Conservation (phyloP, 2,797 vertebrate genomes). For the Oreonectes daqikongensis region DNA sequence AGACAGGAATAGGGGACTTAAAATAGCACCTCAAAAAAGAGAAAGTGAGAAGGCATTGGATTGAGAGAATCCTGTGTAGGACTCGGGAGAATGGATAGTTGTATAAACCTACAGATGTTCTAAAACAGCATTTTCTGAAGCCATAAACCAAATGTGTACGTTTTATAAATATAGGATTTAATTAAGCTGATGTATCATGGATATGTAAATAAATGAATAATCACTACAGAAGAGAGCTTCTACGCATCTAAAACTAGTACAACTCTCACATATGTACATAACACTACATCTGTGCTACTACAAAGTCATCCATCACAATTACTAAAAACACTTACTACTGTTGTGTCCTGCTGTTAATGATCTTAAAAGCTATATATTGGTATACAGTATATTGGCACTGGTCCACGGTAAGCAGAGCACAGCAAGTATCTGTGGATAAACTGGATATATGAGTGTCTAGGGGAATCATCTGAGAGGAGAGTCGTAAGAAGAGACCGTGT, state of each 20-base stretch:
- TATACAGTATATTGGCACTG: not conserved
- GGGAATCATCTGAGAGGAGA: slow-evolving; percentile 45
- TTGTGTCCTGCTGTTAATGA: no score
- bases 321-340: no score
- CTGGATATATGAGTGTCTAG: slow-evolving; percentile 31
- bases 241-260: not conserved
- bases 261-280: not conserved
- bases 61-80: not conserved
- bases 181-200: not conserved
- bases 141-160: not conserved
- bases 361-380: slow-evolving; percentile 20
- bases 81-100: slow-evolving; percentile 8
- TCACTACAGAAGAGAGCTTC: not conserved
- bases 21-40: slow-evolving; percentile 66
- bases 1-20: slow-evolving; percentile 72
- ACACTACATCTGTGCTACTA: no score
- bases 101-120: not conserved
- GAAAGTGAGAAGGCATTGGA: slow-evolving; percentile 42
- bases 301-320: no score
- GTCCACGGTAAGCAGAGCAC: slow-evolving; percentile 19
- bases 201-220: not conserved
- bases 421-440: slow-evolving; percentile 42
- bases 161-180: not conserved
- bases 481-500: slow-evolving; percentile 27
- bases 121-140: not conserved